Conservation (phyloP, 2,113 vertebrate species). For the Heterotis niloticus region DNA sequence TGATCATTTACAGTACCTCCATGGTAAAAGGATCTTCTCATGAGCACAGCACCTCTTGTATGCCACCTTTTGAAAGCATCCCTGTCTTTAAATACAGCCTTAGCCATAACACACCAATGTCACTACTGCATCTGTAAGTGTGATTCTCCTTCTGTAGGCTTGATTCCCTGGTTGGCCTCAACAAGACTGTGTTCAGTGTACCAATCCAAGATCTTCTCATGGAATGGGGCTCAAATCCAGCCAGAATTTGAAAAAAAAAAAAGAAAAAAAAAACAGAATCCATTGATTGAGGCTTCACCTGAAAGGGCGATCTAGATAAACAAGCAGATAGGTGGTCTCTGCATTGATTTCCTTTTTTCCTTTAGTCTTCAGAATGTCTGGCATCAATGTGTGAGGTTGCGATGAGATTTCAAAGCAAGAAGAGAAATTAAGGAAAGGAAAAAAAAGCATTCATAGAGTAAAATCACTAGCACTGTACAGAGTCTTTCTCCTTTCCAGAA, state of each 20-base stretch:
- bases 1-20: not conserved
- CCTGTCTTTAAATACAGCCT: not conserved
- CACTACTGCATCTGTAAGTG: not conserved
- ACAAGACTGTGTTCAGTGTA: constrained; percentile 12
- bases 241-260: not conserved
- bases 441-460: not conserved
- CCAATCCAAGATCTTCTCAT: constrained; percentile 6
- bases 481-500: not conserved
- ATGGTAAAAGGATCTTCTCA: not conserved
- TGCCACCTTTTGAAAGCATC: not conserved
- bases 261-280: not conserved
- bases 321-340: constrained; percentile 22
- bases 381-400: not conserved
- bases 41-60: not conserved
- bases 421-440: not conserved
- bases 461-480: not conserved
- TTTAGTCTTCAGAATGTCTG: not conserved
- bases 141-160: not conserved
- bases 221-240: constrained; percentile 14
- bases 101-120: not conserved
- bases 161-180: not conserved
- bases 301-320: constrained; percentile 19
- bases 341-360: constrained; percentile 19
- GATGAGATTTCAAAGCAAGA: not conserved
- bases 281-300: constrained; percentile 22